phyloP scores from a whole-genome alignment of 2,797 vertebrate genomes.

The Pseudopleuronectes americanus region DNA sequence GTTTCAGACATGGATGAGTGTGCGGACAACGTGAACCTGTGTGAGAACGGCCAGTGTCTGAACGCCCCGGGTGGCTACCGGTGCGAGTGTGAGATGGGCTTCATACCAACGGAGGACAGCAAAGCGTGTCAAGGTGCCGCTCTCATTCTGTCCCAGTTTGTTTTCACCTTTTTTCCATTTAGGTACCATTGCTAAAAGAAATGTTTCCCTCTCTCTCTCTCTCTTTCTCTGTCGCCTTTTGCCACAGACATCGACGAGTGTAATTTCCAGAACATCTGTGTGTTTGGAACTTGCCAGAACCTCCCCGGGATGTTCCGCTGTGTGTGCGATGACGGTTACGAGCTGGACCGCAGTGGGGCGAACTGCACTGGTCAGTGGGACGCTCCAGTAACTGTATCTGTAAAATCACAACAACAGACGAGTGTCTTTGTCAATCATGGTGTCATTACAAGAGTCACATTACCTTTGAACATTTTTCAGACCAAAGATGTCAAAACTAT shows the following conservation, averaged over 20 bases:
- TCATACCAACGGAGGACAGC: conserved; percentile 93
- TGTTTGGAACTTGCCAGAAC: conserved; percentile 94
- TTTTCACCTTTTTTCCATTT: neutral
- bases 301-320: conserved; percentile 96
- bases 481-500: neutral
- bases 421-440: neutral
- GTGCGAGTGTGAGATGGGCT: conserved; percentile 96
- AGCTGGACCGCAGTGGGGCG: conserved; percentile 92
- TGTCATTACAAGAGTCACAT: neutral
- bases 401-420: neutral
- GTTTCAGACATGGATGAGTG: conserved; percentile 93
- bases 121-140: conserved; percentile 90
- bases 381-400: neutral
- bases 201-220: neutral
- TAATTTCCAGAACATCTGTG: conserved; percentile 93
- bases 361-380: conserved; percentile 90
- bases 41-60: conserved; percentile 94
- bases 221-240: conserved; percentile 1
- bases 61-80: conserved; percentile 93
- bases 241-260: conserved; percentile 93
- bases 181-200: neutral
- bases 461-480: neutral
- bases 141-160: neutral
- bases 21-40: conserved; percentile 92
- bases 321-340: conserved; percentile 90